A percentile compares a stretch with the other conserved stretches of the same genome.
phyloP scores from a whole-genome alignment of 1,140 invertebrate species.

The Pomacea maculata region DNA sequence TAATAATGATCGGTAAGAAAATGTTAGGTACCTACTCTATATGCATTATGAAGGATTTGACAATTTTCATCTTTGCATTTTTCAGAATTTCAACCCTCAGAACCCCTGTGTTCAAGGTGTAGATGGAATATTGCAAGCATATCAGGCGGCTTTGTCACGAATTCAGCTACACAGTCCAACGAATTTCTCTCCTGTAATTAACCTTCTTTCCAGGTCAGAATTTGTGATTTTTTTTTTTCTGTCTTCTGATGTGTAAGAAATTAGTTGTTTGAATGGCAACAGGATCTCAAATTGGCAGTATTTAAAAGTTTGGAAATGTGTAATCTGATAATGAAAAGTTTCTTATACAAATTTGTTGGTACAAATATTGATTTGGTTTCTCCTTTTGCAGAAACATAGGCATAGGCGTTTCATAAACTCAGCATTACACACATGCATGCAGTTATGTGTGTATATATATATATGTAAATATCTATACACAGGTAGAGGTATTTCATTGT shows the following conservation, averaged over 20 bases:
- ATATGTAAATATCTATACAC: not conserved
- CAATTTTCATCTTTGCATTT: constrained; percentile 24
- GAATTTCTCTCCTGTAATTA: constrained; percentile 75
- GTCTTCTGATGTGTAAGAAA: not conserved
- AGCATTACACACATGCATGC: not conserved
- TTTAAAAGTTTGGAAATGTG: not conserved
- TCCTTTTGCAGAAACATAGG: not conserved
- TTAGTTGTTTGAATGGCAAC: not conserved
- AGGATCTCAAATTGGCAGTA: not conserved
- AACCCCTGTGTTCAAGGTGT: constrained; percentile 63
- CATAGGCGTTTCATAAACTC: no score
- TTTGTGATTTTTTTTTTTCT: not conserved
- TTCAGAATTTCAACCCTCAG: constrained; percentile 51
- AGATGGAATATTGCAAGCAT: constrained; percentile 65
- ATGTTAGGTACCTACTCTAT: no score
- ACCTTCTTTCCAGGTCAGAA: constrained; percentile 67
- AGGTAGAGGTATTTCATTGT: no score
- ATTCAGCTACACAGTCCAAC: constrained; percentile 75
- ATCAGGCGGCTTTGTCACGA: constrained; percentile 64
- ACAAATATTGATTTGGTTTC: not conserved
- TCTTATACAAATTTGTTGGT: no score
- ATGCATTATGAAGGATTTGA: no score
- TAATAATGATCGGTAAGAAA: no score
- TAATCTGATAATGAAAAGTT: not conserved
- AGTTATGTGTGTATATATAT: not conserved